These are phyloP conservation scores for Rhipidura dahli DNA, from an alignment of 2,113 vertebrate genomes.

Conservation along the genomic window DNA sequence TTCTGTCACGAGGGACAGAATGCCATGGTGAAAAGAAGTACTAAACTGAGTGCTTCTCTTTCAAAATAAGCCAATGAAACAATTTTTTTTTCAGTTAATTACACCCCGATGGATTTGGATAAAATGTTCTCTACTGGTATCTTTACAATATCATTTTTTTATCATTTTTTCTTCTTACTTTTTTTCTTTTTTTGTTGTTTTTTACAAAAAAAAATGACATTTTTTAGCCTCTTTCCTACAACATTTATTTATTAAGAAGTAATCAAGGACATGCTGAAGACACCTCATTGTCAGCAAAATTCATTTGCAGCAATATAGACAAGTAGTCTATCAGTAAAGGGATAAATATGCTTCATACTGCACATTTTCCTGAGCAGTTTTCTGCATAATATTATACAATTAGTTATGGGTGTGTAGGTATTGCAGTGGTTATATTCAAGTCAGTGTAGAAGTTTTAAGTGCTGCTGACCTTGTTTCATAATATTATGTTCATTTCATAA, in stretches of 20 bases:
- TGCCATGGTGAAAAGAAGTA: not conserved
- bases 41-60: not conserved
- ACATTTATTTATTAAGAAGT: not conserved
- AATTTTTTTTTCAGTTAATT: not conserved
- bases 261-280: not conserved
- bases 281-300: not conserved
- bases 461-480: not conserved
- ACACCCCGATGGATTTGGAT: not conserved
- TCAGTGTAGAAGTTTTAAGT: not conserved
- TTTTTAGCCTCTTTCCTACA: not conserved
- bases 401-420: not conserved
- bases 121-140: not conserved
- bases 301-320: not conserved
- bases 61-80: not conserved
- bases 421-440: not conserved
- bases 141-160: not conserved
- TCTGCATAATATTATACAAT: not conserved
- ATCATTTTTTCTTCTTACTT: rapidly evolving
- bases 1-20: not conserved
- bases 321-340: not conserved
- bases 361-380: not conserved
- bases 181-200: not conserved
- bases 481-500: not conserved
- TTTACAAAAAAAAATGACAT: not conserved
- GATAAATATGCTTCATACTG: not conserved